Evolutionary conservation across 2,113 vertebrate genomes (phyloP), one percentile per base, ranked within the genome.

Genomic region (Menura novaehollandiae): DNA sequence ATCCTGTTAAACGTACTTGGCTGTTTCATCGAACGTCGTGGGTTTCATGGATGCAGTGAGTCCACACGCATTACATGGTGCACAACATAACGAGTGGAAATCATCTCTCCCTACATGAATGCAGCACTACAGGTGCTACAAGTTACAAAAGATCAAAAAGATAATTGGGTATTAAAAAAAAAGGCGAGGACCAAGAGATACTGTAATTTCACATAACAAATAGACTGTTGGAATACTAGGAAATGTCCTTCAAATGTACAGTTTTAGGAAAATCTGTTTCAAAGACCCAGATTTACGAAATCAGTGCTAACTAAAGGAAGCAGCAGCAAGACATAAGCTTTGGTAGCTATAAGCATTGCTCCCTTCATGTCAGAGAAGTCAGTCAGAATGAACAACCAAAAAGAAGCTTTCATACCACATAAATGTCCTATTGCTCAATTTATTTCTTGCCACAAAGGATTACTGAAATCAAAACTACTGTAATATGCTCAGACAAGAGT

Each of bases 391-490:
- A 91, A 66, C 16, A 88, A 52, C 30, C 41, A 59, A 82, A 88
- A 27, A 93, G 71, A 55, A 93, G 64, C 59, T 94, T 94, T 94
- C 76, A 59, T 51, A 63, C 12, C 10, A 20, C 64, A 77, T 22
- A 14, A 77, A 60, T 1, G 15, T n/a, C 44, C 28, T 49, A 67
- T 30, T 55, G 72, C 78, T 96, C 82, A 49, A 59, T 93, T 91
- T 93, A 83, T 67, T 92, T 85, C 78, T 72, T 63, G 35, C 79
- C 88, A 78, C 88, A 95, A 91, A 94, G 76, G 37, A 91, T 67
- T 91, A 81, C 39, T 88, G 63, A 91, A 91, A 91, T 76, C 21
- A 76, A 90, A 91, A 73, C 39, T 62, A 44, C 71, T 74, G 47
- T 55, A 88, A 94, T 80, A 67, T 46, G 47, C 49, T 93, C 79